Percentiles rank a stretch among this genome's conserved stretches.
phyloP scores from a whole-genome alignment of 2,113 vertebrate species.

The Candoia aspera region DNA sequence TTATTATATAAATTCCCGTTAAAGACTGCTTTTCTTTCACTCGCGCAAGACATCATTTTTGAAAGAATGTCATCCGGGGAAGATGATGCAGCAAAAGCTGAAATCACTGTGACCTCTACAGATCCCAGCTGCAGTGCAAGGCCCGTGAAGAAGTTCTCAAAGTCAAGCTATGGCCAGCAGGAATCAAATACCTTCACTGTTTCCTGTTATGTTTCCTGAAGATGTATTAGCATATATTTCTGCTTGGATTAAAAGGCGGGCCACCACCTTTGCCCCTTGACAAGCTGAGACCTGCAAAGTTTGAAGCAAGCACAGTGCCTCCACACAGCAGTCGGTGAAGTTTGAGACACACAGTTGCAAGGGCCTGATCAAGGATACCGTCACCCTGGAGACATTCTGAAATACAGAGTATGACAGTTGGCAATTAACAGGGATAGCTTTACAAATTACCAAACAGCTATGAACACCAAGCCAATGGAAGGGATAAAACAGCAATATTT shows the following conservation, averaged over 20 bases:
- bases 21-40: not conserved
- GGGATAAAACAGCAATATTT: not conserved
- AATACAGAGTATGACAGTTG: constrained; percentile 16
- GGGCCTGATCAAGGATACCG: constrained; percentile 67
- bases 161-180: not conserved
- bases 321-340: constrained; percentile 72
- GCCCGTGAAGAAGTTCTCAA: not conserved
- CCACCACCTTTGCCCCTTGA: constrained; percentile 53
- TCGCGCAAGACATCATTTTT: not conserved
- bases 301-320: constrained; percentile 78
- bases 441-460: not conserved
- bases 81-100: not conserved
- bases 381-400: constrained; percentile 74
- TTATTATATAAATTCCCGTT: not conserved
- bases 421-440: not conserved
- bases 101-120: not conserved
- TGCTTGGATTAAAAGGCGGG: constrained; percentile 83
- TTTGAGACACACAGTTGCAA: constrained; percentile 73
- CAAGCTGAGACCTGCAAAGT: constrained; percentile 84
- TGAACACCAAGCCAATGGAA: not conserved
- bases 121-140: not conserved
- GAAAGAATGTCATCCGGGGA: not conserved
- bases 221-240: constrained; percentile 79
- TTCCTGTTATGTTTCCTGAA: constrained; percentile 48
- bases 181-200: not conserved